These are phyloP conservation scores for Mesoligia furuncula DNA, from an alignment of 2,888 invertebrate genomes.

Conservation along the genomic window DNA sequence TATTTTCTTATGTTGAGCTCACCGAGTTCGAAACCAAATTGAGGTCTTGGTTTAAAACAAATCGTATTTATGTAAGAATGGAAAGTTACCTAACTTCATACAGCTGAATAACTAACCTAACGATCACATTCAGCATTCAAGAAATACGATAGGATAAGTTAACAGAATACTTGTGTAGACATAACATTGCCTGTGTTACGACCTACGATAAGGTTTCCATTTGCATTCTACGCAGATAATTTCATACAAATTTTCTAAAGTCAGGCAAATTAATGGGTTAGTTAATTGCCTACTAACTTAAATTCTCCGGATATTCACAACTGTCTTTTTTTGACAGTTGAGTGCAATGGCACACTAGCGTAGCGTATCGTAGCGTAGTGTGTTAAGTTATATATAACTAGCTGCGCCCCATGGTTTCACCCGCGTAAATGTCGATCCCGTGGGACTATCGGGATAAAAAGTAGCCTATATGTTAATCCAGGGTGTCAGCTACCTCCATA, in stretches of 20 bases:
- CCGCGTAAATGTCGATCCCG: too few relatives aligned
- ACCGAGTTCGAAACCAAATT: conserved; percentile 23
- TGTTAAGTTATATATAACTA: not conserved
- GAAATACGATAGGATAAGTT: not conserved
- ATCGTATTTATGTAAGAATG: conserved; percentile 3
- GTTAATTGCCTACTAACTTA: not conserved
- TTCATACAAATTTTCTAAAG: not conserved
- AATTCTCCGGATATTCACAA: too few relatives aligned
- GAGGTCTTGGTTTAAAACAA: conserved; percentile 10
- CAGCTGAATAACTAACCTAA: not conserved
- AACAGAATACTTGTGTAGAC: not conserved
- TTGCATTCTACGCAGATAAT: not conserved
- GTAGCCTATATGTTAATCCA: too few relatives aligned
- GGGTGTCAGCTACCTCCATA: too few relatives aligned
- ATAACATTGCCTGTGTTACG: not conserved
- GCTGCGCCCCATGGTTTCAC: too few relatives aligned
- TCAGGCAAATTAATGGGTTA: not conserved
- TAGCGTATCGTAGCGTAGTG: too few relatives aligned
- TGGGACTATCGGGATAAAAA: too few relatives aligned
- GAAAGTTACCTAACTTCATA: not conserved
- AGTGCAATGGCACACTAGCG: not conserved
- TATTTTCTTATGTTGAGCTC: conserved; percentile 18
- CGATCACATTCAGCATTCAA: not conserved
- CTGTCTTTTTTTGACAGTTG: not conserved
- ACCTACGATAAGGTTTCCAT: not conserved